phyloP scores from a whole-genome alignment of 2,888 invertebrate species.

The Drosophila nigricruria region DNA sequence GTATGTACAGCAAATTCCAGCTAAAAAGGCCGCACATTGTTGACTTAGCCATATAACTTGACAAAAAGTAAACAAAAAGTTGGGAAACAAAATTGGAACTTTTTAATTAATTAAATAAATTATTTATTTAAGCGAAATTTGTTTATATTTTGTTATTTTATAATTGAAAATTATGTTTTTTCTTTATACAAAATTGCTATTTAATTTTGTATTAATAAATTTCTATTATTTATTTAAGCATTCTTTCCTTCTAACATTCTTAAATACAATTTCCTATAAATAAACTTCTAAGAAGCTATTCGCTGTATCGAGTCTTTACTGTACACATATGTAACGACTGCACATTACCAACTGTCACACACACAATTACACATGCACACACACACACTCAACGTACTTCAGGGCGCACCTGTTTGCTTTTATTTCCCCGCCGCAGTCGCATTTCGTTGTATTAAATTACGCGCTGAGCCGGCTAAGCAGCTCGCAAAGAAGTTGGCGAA shows the following conservation, averaged over 20 bases:
- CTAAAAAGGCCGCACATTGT: not conserved
- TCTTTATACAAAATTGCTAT: no score
- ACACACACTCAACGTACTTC: constrained; percentile 62
- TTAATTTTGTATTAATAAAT: not conserved
- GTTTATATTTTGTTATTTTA: not conserved
- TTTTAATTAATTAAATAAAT: not conserved
- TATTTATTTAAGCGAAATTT: not conserved
- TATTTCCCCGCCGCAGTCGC: constrained; percentile 5
- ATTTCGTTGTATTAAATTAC: constrained; percentile 68
- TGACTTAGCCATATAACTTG: not conserved
- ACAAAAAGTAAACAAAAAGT: not conserved
- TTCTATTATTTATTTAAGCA: not conserved
- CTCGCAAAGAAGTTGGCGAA: constrained; percentile 35
- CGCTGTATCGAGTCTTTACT: not conserved
- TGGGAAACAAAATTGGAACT: not conserved
- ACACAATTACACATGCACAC: constrained; percentile 37
- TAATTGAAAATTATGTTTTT: not conserved
- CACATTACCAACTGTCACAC: constrained; percentile 57
- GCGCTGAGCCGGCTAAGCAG: constrained; percentile 70
- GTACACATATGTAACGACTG: constrained; percentile 57
- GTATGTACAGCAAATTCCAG: constrained; percentile 25
- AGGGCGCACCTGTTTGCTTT: constrained; percentile 66
- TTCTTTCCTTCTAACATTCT: not conserved
- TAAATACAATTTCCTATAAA: not conserved
- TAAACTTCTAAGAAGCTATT: not conserved